These are phyloP conservation scores for Aratinga solstitialis DNA, from an alignment of 2,797 vertebrate genomes.

Conservation along the genomic window DNA sequence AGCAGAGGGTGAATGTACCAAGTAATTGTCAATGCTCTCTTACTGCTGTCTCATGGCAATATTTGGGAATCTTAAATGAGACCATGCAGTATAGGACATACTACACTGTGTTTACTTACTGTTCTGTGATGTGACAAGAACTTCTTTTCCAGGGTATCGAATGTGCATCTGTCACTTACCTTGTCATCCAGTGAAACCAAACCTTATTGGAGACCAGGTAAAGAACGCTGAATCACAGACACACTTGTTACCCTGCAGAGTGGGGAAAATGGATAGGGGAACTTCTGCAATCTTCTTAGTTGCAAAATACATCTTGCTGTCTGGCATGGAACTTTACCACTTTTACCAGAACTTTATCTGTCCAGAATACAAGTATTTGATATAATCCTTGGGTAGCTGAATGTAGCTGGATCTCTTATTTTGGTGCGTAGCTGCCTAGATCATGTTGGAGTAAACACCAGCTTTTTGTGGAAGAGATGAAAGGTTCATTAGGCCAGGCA, in stretches of 20 bases:
- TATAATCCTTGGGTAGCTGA: not conserved
- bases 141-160: constrained; percentile 83
- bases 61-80: not conserved
- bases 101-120: not conserved
- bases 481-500: not conserved
- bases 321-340: too few relatives aligned
- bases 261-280: not conserved
- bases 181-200: constrained; percentile 87
- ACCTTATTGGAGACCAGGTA: constrained; percentile 84
- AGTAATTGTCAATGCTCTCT: not conserved
- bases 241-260: not conserved
- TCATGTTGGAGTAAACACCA: not conserved
- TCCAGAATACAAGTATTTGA: not conserved
- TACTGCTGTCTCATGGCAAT: not conserved
- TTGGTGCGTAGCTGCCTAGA: not conserved
- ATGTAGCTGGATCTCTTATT: not conserved
- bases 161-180: constrained; percentile 97
- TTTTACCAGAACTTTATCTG: not conserved
- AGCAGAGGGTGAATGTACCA: not conserved
- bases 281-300: not conserved
- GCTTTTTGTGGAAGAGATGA: not conserved
- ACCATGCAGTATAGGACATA: not conserved
- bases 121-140: not conserved
- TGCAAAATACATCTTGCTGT: not conserved
- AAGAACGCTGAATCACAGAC: not conserved